Evolutionary conservation across 2,797 vertebrate species (phyloP).

Genomic region (Peromyscus eremicus): DNA sequence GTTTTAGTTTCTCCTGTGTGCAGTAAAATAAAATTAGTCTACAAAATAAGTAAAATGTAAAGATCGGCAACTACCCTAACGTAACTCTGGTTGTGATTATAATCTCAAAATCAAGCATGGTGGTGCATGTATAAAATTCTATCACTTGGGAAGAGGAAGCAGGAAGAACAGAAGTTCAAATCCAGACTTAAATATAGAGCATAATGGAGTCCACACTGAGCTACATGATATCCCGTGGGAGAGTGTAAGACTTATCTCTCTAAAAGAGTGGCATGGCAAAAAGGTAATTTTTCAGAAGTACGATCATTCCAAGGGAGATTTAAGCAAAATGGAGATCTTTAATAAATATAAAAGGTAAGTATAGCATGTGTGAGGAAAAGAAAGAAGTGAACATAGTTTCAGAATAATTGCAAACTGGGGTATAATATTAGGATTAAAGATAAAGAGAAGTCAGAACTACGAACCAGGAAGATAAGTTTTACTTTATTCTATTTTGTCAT

Average conservation of each 20-base stretch:
- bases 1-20: background rate
- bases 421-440: background rate
- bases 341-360: background rate
- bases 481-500: background rate
- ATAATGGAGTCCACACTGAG: background rate
- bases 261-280: background rate
- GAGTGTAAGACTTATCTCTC: background rate
- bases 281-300: background rate
- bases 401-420: too few relatives aligned
- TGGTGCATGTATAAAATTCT: accelerated
- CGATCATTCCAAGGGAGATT: background rate
- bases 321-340: background rate
- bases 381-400: background rate
- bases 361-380: background rate
- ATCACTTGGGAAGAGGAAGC: background rate
- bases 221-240: accelerated
- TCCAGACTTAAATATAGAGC: background rate
- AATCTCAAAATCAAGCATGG: background rate
- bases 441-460: background rate
- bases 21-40: background rate
- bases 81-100: background rate
- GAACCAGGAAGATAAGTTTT: background rate
- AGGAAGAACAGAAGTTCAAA: background rate
- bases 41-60: background rate
- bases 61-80: background rate